Evolutionary conservation across 2,888 invertebrate species (phyloP), one percentile per base, ranked within the genome.

Genomic region (Vesta saturnalis): DNA sequence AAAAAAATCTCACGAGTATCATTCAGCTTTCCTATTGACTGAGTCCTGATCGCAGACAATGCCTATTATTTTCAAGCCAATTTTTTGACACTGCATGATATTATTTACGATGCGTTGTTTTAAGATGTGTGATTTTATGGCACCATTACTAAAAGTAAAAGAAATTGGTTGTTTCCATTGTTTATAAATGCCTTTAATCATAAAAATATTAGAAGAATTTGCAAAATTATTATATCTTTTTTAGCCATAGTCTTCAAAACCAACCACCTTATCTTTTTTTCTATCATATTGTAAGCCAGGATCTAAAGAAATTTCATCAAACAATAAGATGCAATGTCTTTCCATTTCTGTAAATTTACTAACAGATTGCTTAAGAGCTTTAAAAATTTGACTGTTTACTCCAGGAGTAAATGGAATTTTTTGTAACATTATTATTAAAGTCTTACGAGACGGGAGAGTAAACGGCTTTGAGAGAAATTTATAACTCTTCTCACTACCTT

Each of bases 281-380:
- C 14, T 23, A 18, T 61, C 61, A 35, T 65, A 71, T 12, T 19
- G 0, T 39, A 71, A 22, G 6, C 4, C 8, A 0, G 58, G 19
- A n/a, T 21, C 47, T 23, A 71, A 47, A 10, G 65, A 14, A 18
- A 71, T 63, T 64, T 71, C 71, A 39, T 71, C 64, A 52, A 68
- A 69, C 4, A 68, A 35, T 15, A 68, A 30, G 10, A 54, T 59
- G 56, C 55, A 68, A 3, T 35, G 19, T 14, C 6, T 56, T 12
- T 52, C 59, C 16, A 23, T 58, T 15, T 14, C n/a, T 23, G 35
- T 39, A 0, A 30, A 46, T 1, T 65, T 57, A n/a, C 21, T 19
- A 2, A 30, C 43, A 6, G 57, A 54, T 23, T 14, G n/a, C 19
- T 59, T 30, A n/a, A 60, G 16, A 47, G 8, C 12, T 1, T 30